These are phyloP conservation scores for Hipposideros larvatus DNA, from an alignment of 2,797 vertebrate species.

Conservation along the genomic window DNA sequence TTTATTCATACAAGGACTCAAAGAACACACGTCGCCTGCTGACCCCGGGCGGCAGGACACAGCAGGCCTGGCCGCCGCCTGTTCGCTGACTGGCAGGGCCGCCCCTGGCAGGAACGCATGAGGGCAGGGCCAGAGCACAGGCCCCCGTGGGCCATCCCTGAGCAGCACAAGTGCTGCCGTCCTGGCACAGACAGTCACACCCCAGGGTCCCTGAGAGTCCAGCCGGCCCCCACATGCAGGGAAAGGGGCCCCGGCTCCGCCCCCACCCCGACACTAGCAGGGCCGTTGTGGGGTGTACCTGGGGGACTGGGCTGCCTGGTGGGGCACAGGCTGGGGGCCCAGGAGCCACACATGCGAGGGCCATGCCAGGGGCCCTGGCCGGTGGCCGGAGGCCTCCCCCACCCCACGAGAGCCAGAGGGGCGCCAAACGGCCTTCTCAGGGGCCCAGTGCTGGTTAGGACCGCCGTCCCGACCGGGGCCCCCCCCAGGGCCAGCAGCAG, in stretches of 20 bases:
- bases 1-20: conserved; percentile 89
- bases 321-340: background rate
- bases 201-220: background rate
- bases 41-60: conserved; percentile 81
- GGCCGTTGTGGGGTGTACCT: accelerated
- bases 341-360: background rate
- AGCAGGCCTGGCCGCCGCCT: conserved; percentile 78
- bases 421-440: background rate
- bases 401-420: background rate
- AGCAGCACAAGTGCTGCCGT: background rate
- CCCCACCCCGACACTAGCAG: background rate
- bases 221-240: background rate
- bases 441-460: background rate
- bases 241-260: background rate
- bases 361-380: background rate
- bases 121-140: no score
- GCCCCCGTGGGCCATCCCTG: accelerated
- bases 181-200: background rate
- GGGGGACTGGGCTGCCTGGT: background rate
- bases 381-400: background rate
- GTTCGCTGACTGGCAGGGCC: conserved; percentile 78
- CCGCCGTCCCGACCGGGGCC: background rate
- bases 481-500: background rate
- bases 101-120: conserved; percentile 65
- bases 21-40: conserved; percentile 85